These are phyloP conservation scores for Branchinecta lindahli DNA, from an alignment of 1,140 invertebrate species.

Conservation along the genomic window DNA sequence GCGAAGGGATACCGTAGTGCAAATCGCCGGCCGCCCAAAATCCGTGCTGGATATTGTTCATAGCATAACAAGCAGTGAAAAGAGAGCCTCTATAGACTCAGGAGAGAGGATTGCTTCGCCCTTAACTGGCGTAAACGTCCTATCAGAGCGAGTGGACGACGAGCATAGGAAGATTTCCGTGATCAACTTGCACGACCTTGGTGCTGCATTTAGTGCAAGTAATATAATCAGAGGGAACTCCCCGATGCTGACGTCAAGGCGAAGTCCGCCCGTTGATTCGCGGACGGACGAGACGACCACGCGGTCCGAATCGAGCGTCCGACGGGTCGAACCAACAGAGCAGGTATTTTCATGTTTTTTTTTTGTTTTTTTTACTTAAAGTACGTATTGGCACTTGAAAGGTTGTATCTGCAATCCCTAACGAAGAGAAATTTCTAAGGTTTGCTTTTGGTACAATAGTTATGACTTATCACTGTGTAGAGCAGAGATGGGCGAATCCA, in stretches of 20 bases:
- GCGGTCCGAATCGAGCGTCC: neutral
- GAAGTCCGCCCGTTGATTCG: conserved; percentile 6
- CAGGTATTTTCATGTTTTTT: neutral
- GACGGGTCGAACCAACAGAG: neutral
- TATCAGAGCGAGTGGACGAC: conserved; percentile 21
- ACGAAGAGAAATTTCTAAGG: too few relatives aligned
- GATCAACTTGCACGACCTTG: conserved; percentile 26
- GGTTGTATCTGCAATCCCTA: too few relatives aligned
- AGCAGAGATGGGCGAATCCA: too few relatives aligned
- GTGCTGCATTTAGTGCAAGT: conserved; percentile 24
- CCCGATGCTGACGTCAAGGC: conserved; percentile 9
- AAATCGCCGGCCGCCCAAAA: neutral
- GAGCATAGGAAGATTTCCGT: conserved; percentile 26
- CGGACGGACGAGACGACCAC: conserved; percentile 15
- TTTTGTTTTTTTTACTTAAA: too few relatives aligned
- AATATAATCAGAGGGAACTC: conserved; percentile 11
- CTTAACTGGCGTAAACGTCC: conserved; percentile 13
- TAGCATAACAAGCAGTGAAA: neutral
- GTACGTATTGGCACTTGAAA: too few relatives aligned
- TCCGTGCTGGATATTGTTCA: neutral
- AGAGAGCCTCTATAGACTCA: neutral
- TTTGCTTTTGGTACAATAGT: too few relatives aligned
- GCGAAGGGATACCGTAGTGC: neutral
- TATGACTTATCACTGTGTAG: too few relatives aligned
- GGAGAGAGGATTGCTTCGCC: neutral